A percentile compares a stretch with the other conserved stretches of the same genome.
phyloP scores from a whole-genome alignment of 2,113 vertebrate genomes.

The Platycercus adscitus region DNA sequence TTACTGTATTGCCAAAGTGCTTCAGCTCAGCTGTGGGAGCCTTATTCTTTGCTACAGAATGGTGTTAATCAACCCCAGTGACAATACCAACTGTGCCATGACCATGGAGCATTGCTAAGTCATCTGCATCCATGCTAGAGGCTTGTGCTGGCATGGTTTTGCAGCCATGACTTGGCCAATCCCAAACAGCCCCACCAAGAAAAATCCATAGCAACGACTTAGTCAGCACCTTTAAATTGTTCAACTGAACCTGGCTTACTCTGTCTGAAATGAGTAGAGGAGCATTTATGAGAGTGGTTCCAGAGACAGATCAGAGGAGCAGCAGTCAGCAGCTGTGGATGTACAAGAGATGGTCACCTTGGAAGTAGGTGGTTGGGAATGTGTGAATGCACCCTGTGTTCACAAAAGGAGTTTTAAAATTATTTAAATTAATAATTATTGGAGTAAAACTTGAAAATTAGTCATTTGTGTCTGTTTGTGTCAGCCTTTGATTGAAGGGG shows the following conservation, averaged over 20 bases:
- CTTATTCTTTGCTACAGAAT: not conserved
- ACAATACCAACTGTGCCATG: not conserved
- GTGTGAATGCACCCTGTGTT: not conserved
- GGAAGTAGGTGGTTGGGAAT: not conserved
- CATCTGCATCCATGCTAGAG: not conserved
- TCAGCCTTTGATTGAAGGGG: not conserved
- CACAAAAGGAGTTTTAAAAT: not conserved
- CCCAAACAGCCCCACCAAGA: not conserved
- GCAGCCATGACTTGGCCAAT: not conserved
- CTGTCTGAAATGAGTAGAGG: not conserved
- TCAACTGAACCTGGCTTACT: not conserved
- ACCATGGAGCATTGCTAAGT: not conserved
- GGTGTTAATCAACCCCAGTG: not conserved
- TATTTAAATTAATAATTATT: not conserved
- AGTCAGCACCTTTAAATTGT: not conserved
- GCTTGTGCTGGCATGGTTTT: not conserved
- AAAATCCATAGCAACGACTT: not conserved
- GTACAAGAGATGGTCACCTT: not conserved
- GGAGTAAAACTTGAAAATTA: not conserved
- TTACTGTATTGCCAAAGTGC: not conserved
- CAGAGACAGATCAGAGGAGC: not conserved
- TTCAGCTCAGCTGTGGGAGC: not conserved
- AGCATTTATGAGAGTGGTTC: not conserved
- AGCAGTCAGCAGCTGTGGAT: not conserved
- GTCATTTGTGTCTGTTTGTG: not conserved